phyloP scores from a whole-genome alignment of 2,888 invertebrate genomes.

The Plusia festucae region DNA sequence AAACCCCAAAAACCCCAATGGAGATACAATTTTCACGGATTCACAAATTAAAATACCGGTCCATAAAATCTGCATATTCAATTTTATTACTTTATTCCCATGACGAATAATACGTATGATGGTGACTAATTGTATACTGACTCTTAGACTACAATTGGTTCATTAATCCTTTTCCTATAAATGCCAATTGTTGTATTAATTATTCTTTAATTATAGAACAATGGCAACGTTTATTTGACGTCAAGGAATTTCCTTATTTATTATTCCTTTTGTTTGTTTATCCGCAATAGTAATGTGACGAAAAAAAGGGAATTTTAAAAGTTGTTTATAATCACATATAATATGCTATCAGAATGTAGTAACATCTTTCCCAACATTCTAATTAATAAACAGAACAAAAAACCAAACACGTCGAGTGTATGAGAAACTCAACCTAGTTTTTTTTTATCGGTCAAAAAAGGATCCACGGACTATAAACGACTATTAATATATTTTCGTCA shows the following conservation, averaged over 20 bases:
- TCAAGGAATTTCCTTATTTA: constrained; percentile 27
- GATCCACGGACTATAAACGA: too few relatives aligned
- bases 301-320: not conserved
- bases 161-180: constrained; percentile 15
- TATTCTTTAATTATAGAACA: constrained; percentile 22
- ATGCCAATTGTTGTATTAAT: constrained; percentile 26
- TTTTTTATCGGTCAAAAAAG: too few relatives aligned
- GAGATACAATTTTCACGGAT: constrained; percentile 22
- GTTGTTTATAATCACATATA: too few relatives aligned
- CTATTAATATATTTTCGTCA: too few relatives aligned
- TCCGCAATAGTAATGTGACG: not conserved
- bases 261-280: constrained; percentile 16
- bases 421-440: too few relatives aligned
- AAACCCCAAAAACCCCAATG: constrained; percentile 22
- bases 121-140: constrained; percentile 15
- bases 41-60: constrained; percentile 34
- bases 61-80: constrained; percentile 19
- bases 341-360: too few relatives aligned
- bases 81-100: constrained; percentile 36
- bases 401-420: too few relatives aligned
- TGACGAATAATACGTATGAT: constrained; percentile 29
- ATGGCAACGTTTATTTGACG: constrained; percentile 17
- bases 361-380: too few relatives aligned
- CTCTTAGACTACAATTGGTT: constrained; percentile 9
- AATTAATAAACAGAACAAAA: too few relatives aligned